phyloP scores from a whole-genome alignment of 2,888 invertebrate genomes.

The Pharmacophagus antenor region DNA sequence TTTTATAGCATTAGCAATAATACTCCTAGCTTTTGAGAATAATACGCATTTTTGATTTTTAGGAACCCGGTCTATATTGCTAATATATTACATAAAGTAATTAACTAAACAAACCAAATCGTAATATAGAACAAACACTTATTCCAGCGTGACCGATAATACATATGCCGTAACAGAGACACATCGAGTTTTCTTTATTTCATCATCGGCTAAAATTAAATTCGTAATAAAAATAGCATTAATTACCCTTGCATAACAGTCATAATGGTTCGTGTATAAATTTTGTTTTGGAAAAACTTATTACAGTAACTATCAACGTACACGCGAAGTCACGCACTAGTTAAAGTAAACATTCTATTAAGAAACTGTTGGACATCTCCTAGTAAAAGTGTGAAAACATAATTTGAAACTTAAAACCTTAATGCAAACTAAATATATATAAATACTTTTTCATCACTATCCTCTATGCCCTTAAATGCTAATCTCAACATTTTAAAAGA shows the following conservation, averaged over 20 bases:
- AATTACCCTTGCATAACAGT: background rate
- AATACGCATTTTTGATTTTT: too few species aligned
- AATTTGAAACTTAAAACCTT: too few species aligned
- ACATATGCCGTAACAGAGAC: slow-evolving; percentile 13
- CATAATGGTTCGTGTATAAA: background rate
- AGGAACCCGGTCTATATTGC: too few species aligned
- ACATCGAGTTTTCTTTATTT: slow-evolving; percentile 12
- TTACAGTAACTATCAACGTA: slow-evolving; percentile 14
- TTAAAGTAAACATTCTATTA: slow-evolving; percentile 6
- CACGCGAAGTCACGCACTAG: slow-evolving; percentile 19
- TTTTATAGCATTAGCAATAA: too few species aligned
- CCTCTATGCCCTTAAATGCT: too few species aligned
- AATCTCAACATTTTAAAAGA: too few species aligned
- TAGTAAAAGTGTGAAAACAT: too few species aligned
- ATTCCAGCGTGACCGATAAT: slow-evolving; percentile 9
- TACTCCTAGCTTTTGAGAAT: too few species aligned
- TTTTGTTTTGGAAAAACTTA: slow-evolving; percentile 14
- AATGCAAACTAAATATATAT: background rate
- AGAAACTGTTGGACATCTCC: background rate
- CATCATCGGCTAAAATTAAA: slow-evolving; percentile 2
- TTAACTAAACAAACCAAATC: too few species aligned
- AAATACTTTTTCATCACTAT: background rate
- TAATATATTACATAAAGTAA: too few species aligned
- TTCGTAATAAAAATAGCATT: background rate
- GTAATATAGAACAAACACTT: background rate